Base-by-base conservation (phyloP, 1,140 invertebrate genomes). In the Bradynema listronoti region DNA sequence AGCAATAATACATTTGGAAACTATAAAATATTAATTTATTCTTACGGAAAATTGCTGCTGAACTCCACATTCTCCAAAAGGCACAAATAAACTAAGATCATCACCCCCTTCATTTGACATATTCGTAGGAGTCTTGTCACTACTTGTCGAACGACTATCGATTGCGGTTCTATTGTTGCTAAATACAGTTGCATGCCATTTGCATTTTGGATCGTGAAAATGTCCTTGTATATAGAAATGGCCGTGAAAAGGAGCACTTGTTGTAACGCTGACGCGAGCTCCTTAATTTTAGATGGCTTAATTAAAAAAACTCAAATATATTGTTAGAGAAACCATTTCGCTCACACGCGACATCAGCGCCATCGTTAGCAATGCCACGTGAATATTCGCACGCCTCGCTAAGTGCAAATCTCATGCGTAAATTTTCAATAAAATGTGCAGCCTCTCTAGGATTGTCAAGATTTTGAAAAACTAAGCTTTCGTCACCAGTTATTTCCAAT, bases 401-500 rank as follows among this genome's bases (percentile, higher is more conserved):
- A 33, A 69, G 53, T 16, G 66, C 50, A 22, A 66, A 27, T 29
- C 39, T 5, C 22, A 7, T 24, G 14, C 5, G 16, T 50, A 9
- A 55, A 55, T 3, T 30, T 33, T 27, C 39, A 32, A 22, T 60
- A 27, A 65, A 65, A 24, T 45, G 42, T 14, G 69, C 68, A 30
- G 63, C 43, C 7, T 45, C 36, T 34, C 45, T 30, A 27, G 33
- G n/a, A 29, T 39, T 27, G 14, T 62, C 66, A 22, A 63, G 45
- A 39, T 74, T 65, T 27, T 72, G 47, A 42, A 72, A 72, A 11
- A 65, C 71, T n/a, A 64, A 47, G 41, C 64, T 51, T 16, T 46
- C n/a, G 42, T 71, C 56, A 32, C 64, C 72, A 16, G 68, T 72
- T 7, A 72, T 73, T 45, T 74, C 58, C 11, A 61, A 19, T 22